Percentiles rank a stretch among this genome's conserved stretches.
Conservation (phyloP, 2,888 invertebrate species). For the Zygogramma bicolorata region DNA sequence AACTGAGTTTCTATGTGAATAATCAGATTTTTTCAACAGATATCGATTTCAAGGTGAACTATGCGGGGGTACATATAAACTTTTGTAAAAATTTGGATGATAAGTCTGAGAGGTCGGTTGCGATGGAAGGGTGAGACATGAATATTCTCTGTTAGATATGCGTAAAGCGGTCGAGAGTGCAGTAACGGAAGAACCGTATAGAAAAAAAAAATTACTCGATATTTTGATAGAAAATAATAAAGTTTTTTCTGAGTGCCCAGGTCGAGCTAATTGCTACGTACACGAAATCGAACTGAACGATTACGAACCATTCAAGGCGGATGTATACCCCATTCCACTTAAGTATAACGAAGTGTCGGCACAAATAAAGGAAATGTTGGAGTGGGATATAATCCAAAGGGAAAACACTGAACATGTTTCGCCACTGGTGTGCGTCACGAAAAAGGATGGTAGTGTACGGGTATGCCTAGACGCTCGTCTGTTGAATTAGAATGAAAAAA, state of each 20-base stretch:
- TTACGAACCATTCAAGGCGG: constrained; percentile 14
- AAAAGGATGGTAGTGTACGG: constrained; percentile 37
- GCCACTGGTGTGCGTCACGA: constrained; percentile 30
- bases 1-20: neutral
- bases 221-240: neutral
- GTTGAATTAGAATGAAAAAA: constrained; percentile 33
- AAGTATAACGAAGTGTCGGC: neutral
- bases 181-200: neutral
- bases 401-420: constrained; percentile 29
- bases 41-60: constrained; percentile 6
- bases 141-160: neutral
- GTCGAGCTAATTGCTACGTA: neutral
- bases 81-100: neutral
- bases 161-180: neutral
- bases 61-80: neutral
- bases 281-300: constrained; percentile 19
- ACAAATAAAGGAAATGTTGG: constrained; percentile 30
- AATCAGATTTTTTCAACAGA: neutral
- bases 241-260: neutral
- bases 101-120: neutral
- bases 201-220: neutral
- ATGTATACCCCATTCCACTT: constrained; percentile 22
- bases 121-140: neutral
- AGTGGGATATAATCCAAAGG: constrained; percentile 24
- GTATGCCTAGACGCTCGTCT: constrained; percentile 39